Conservation (phyloP, 2,888 invertebrate genomes). For the Gnatocerus cornutus region DNA sequence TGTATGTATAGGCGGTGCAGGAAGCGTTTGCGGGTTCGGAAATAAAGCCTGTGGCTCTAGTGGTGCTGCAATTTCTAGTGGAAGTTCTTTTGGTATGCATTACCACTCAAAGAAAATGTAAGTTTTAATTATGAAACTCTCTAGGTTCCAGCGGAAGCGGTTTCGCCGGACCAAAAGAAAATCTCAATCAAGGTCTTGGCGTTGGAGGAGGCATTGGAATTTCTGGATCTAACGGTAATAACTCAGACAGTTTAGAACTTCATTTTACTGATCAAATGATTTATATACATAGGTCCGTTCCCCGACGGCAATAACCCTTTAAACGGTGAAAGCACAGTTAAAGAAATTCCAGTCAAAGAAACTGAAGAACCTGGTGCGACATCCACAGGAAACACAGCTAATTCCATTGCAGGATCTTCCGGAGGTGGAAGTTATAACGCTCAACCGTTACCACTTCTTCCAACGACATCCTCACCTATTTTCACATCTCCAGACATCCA, state of each 20-base stretch:
- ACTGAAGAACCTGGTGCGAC: neutral
- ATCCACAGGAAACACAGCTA: neutral
- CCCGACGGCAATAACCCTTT: slow-evolving; percentile 2
- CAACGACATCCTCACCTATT: neutral
- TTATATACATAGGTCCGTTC: neutral
- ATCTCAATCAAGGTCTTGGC: neutral
- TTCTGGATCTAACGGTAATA: neutral
- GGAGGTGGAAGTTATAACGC: neutral
- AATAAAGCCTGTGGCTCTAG: slow-evolving; percentile 1
- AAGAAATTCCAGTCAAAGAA: slow-evolving; percentile 20
- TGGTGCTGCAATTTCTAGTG: neutral
- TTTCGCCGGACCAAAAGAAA: neutral
- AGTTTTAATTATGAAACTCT: neutral
- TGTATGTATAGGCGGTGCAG: neutral
- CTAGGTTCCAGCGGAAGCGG: slow-evolving; percentile 2
- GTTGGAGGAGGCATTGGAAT: slow-evolving; percentile 12
- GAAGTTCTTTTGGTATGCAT: neutral
- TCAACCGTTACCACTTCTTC: neutral
- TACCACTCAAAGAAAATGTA: neutral
- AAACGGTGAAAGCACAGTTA: neutral
- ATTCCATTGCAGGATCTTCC: slow-evolving; percentile 10
- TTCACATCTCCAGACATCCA: neutral
- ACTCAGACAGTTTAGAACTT: no score
- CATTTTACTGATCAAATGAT: no score
- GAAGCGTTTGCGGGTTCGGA: slow-evolving; percentile 5